Conservation (phyloP, 2,113 vertebrate genomes). For the Eurystomus gularis region DNA sequence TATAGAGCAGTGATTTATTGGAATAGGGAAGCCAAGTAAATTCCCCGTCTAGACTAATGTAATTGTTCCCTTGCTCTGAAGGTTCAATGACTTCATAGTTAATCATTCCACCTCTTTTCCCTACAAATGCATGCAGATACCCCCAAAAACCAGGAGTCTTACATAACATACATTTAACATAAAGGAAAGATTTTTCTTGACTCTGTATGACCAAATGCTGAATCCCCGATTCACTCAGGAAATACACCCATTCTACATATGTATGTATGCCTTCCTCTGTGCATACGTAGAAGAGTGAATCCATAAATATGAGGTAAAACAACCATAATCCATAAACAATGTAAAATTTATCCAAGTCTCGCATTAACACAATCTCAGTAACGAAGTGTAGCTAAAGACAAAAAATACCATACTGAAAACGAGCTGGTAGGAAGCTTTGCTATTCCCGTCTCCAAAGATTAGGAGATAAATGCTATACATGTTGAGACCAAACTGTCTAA, state of each 20-base stretch:
- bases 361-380: neutral
- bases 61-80: slow-evolving; percentile 20
- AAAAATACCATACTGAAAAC: neutral
- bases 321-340: neutral
- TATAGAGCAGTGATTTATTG: slow-evolving; percentile 30
- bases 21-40: slow-evolving; percentile 18
- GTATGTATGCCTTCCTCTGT: neutral
- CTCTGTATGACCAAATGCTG: neutral
- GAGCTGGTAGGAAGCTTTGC: neutral
- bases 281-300: neutral
- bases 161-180: neutral
- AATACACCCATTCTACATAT: neutral
- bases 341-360: neutral
- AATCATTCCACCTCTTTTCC: neutral
- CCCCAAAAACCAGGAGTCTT: neutral
- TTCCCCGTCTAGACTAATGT: slow-evolving; percentile 36
- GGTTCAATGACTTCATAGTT: neutral
- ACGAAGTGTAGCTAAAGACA: neutral
- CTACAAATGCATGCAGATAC: neutral
- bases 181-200: neutral
- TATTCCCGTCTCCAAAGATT: neutral
- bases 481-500: neutral
- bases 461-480: neutral
- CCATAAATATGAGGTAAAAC: neutral
- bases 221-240: neutral